Evolutionary conservation across 2,888 invertebrate genomes (phyloP), one percentile per base, ranked within the genome.

Genomic region (Cataglyphis albicans): DNA sequence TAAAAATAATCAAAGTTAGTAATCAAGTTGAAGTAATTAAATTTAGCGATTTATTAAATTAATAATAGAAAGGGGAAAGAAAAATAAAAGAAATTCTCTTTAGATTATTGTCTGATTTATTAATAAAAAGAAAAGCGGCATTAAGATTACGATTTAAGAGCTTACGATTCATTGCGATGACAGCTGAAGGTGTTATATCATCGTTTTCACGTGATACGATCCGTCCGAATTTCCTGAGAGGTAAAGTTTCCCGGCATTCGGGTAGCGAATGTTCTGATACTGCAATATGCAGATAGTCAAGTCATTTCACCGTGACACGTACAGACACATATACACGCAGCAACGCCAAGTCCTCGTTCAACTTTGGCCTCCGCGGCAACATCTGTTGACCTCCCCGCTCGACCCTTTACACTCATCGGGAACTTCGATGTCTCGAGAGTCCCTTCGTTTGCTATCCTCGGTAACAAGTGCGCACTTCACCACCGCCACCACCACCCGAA

Each of bases 401-500:
- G 73, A 81, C 73, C 64, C 75, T 85, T 81, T 82, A 76, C 70
- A 70, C 70, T 61, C 63, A 59, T 59, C n/a, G 21, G 44, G 12
- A 78, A 78, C 78, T 70, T 72, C 21, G 55, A 59, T 78, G 59
- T 59, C 70, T 78, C 78, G 57, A 75, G 64, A n/a, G 44, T 81
- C 52, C 63, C 52, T 80, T 57, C 48, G 35, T 81, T 64, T 44
- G 59, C 32, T 29, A 32, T 65, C 82, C 81, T 86, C 64, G 72
- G 86, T 85, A 85, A 87, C 87, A 87, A 87, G 87, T 87, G 87
- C 57, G 10, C 68, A 70, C 70, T 78, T 32, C 73, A 81, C 74
- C 85, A 74, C 75, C 84, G 82, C 84, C 84, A 74, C 70, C 84
- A 86, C 81, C 86, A 84, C 81, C 86, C 83, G 85, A 74, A 76